phyloP scores from a whole-genome alignment of 2,113 vertebrate genomes.

The Nerophis lumbriciformis region DNA sequence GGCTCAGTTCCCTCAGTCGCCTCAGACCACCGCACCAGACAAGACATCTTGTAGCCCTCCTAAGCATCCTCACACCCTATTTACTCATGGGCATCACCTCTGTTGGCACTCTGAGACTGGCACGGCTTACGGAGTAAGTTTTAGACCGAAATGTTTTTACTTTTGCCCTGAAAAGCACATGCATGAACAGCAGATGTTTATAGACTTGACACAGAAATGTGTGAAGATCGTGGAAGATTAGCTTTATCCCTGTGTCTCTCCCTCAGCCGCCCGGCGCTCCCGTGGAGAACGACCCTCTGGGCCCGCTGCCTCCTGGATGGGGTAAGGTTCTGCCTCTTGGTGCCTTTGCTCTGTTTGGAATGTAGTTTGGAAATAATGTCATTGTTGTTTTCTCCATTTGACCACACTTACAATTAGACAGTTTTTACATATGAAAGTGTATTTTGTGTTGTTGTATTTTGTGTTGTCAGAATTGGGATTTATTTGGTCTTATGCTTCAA shows the following conservation, averaged over 20 bases:
- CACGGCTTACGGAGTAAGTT: neutral
- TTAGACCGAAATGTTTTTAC: neutral
- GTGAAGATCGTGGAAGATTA: constrained; percentile 19
- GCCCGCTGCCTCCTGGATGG: constrained; percentile 91
- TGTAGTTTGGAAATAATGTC: no score
- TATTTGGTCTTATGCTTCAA: no score
- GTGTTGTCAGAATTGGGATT: no score
- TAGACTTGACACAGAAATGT: no score
- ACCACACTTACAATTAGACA: neutral
- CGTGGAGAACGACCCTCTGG: constrained; percentile 90
- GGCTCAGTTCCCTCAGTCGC: constrained; percentile 51
- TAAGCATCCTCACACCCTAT: constrained; percentile 10
- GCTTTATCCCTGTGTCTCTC: constrained; percentile 67
- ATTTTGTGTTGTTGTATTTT: no score
- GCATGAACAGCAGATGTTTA: constrained; percentile 1
- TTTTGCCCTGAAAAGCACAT: neutral
- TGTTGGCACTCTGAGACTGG: constrained; percentile 3
- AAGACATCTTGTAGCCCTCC: constrained; percentile 29
- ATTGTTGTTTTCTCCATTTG: no score
- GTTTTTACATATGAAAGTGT: neutral
- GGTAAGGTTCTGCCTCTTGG: constrained; percentile 79
- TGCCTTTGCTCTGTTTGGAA: neutral
- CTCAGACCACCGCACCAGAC: constrained; percentile 40
- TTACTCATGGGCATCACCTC: constrained; percentile 13
- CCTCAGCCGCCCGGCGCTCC: constrained; percentile 79